A percentile compares a stretch with the other conserved stretches of the same genome.
Conservation (phyloP, 2,797 vertebrate species). For the Anguilla anguilla region DNA sequence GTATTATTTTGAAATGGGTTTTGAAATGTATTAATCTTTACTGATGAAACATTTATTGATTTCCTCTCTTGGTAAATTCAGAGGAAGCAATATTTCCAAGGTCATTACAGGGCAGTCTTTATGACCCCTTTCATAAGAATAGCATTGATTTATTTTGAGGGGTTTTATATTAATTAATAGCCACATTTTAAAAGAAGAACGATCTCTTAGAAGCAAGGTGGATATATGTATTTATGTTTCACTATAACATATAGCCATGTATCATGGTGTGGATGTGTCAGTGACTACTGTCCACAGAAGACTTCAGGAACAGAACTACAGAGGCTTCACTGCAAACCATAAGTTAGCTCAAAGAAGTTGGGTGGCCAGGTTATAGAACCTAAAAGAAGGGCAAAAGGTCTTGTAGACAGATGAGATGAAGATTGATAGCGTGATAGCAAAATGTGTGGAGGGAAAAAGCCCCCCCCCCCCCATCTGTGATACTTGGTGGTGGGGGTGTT, state of each 20-base stretch:
- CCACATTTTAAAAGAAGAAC: background rate
- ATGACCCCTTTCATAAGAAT: background rate
- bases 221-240: background rate
- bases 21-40: background rate
- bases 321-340: no score
- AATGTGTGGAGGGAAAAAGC: no score
- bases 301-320: no score
- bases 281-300: no score
- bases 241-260: background rate
- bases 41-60: background rate
- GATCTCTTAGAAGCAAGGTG: background rate
- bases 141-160: background rate
- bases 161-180: background rate
- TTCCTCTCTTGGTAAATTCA: slow-evolving; percentile 4
- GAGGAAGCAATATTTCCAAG: background rate
- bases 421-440: no score
- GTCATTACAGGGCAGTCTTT: background rate
- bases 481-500: no score
- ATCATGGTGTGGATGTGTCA: background rate
- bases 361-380: no score
- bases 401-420: no score
- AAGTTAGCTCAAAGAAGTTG: no score
- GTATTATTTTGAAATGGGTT: background rate
- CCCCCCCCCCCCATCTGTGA: no score
- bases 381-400: no score